Evolutionary conservation across 1,140 invertebrate species (phyloP).

Genomic region (Bombus pyrosoma): DNA sequence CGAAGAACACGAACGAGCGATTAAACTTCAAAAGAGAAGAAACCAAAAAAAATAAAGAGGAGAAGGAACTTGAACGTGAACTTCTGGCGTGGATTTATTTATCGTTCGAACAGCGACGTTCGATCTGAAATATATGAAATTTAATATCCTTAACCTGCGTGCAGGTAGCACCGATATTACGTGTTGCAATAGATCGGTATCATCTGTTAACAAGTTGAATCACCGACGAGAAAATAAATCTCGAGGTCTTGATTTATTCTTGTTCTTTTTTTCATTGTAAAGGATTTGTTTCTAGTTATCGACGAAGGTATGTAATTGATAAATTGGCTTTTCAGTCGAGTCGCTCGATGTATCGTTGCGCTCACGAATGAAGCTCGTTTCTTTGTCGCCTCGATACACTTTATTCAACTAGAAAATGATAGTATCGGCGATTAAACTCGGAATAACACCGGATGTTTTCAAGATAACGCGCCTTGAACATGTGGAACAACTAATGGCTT

Average conservation of each 20-base stretch:
- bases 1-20: background rate
- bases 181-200: background rate
- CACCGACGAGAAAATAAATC: background rate
- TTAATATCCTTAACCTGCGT: background rate
- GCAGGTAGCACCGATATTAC: background rate
- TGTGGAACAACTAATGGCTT: conserved; percentile 17
- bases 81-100: background rate
- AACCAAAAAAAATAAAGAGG: background rate
- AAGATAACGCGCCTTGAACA: conserved; percentile 17
- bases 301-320: background rate
- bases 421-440: background rate
- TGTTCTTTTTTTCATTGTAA: background rate
- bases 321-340: background rate
- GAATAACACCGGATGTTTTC: conserved; percentile 46
- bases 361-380: background rate
- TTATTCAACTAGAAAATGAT: conserved; percentile 22
- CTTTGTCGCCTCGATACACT: background rate
- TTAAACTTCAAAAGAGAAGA: background rate
- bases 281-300: too few species aligned
- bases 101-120: background rate
- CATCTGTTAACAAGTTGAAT: background rate
- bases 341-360: background rate
- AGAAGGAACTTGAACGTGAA: background rate
- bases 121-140: conserved; percentile 1
- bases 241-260: background rate